phyloP scores from a whole-genome alignment of 2,797 vertebrate genomes.

The Crossoptilon crossoptilon region DNA sequence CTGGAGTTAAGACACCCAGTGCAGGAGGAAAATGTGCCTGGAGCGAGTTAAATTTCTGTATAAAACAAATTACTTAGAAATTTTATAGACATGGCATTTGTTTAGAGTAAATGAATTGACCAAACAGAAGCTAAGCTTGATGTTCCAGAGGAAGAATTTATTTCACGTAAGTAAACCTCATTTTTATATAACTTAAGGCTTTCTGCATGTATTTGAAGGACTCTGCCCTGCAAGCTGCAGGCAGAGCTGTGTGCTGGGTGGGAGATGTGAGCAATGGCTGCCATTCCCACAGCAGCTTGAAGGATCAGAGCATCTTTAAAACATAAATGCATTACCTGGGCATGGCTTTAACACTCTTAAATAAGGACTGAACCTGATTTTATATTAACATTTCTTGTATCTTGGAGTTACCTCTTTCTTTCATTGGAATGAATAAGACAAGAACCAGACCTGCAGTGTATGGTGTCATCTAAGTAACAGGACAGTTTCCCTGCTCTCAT shows the following conservation, averaged over 20 bases:
- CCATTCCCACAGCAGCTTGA: neutral
- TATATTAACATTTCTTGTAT: neutral
- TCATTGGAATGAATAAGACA: neutral
- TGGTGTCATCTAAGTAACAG: too few relatives aligned
- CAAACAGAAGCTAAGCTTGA: neutral
- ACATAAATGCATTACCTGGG: neutral
- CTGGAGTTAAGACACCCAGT: neutral
- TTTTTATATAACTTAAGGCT: neutral
- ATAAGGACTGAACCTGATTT: neutral
- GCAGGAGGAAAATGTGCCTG: neutral
- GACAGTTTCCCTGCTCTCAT: neutral
- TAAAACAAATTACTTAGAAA: neutral
- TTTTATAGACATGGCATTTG: neutral
- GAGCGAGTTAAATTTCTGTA: neutral
- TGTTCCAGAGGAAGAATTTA: neutral
- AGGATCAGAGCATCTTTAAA: neutral
- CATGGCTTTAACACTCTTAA: neutral
- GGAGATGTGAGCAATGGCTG: neutral
- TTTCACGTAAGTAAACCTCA: conserved; percentile 11
- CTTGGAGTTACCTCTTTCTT: neutral
- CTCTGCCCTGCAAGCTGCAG: neutral
- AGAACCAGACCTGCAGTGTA: neutral
- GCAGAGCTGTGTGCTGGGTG: neutral
- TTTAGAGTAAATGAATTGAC: neutral
- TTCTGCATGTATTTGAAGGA: neutral